Conservation (phyloP, 2,888 invertebrate species). For the Noctua janthina region DNA sequence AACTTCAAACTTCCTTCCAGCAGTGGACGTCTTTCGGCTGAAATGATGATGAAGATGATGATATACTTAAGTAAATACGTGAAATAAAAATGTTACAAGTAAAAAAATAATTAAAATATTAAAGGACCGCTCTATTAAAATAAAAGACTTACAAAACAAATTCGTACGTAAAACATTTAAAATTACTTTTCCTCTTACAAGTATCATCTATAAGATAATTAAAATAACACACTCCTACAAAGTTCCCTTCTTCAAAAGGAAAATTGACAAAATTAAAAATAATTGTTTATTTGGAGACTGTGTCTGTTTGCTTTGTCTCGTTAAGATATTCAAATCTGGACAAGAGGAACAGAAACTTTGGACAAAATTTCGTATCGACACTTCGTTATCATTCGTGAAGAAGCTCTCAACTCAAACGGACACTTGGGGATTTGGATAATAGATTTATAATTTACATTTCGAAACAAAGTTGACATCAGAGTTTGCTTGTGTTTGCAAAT, state of each 20-base stretch:
- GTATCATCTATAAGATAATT: slow-evolving; percentile 36
- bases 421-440: slow-evolving; percentile 64
- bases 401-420: slow-evolving; percentile 66
- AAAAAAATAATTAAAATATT: neutral
- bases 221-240: slow-evolving; percentile 42
- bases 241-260: slow-evolving; percentile 36
- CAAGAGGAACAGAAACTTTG: slow-evolving; percentile 65
- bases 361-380: slow-evolving; percentile 65
- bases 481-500: slow-evolving; percentile 59
- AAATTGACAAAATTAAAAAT: slow-evolving; percentile 59
- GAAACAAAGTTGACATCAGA: slow-evolving; percentile 62
- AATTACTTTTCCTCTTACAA: slow-evolving; percentile 26
- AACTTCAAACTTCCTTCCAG: no score
- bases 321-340: slow-evolving; percentile 67
- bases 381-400: slow-evolving; percentile 65
- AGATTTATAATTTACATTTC: slow-evolving; percentile 67
- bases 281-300: slow-evolving; percentile 56
- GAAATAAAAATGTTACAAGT: neutral
- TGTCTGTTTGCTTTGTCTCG: slow-evolving; percentile 61
- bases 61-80: no score
- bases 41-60: no score
- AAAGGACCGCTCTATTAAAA: neutral
- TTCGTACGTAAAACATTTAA: neutral
- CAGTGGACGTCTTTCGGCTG: no score
- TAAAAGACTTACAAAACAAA: slow-evolving; percentile 7